Evolutionary conservation across 2,797 vertebrate species (phyloP).

Genomic region (Bryconaethiops microstoma): DNA sequence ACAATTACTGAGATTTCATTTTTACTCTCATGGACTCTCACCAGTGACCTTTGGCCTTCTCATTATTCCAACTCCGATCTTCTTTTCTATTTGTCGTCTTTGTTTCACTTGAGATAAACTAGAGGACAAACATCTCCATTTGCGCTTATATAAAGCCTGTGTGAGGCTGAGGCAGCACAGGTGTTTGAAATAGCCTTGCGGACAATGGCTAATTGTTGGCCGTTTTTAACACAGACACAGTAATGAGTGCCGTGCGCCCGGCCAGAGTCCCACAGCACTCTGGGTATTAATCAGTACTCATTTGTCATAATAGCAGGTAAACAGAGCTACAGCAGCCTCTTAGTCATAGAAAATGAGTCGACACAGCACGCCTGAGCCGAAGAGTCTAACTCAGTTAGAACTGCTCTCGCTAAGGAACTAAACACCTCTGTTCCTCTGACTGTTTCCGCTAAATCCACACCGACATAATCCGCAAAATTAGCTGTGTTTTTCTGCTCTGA

Average conservation of each 20-base stretch:
- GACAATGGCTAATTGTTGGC: constrained; percentile 64
- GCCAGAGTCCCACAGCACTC: constrained; percentile 63
- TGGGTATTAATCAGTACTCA: constrained; percentile 75
- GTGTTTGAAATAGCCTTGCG: constrained; percentile 69
- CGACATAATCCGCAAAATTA: constrained; percentile 25
- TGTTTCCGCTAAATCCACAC: constrained; percentile 7
- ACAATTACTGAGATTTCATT: background rate
- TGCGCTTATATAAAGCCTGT: constrained; percentile 27
- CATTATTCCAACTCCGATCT: background rate
- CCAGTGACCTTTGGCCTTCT: background rate
- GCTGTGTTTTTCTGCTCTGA: background rate
- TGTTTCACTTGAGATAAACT: constrained; percentile 18
- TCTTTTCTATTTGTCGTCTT: background rate
- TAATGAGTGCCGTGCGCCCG: constrained; percentile 71
- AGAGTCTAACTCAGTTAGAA: constrained; percentile 16
- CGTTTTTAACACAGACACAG: constrained; percentile 66
- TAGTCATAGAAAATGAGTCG: constrained; percentile 43
- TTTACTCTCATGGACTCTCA: background rate
- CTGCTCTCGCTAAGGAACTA: background rate
- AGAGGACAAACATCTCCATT: constrained; percentile 36
- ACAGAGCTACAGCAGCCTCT: constrained; percentile 54
- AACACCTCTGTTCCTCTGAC: background rate
- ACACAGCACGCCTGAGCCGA: constrained; percentile 42
- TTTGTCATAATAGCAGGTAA: constrained; percentile 78
- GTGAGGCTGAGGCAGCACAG: constrained; percentile 60